Evolutionary conservation across 92 coral and sea anemone genomes (phyloP).

Genomic region (Siderastrea radians): DNA sequence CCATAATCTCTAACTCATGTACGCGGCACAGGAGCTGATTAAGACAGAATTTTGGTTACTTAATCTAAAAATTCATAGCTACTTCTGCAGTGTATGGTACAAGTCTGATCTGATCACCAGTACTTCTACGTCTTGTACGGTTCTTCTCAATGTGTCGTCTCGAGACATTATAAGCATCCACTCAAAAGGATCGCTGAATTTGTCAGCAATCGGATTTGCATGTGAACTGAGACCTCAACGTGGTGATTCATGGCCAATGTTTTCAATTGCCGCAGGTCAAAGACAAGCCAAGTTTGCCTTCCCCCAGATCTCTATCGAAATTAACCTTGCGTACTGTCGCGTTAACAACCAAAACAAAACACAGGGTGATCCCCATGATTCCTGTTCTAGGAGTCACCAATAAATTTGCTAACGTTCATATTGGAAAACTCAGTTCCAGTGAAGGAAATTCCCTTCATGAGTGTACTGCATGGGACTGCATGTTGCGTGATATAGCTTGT

Average conservation of each 20-base stretch:
- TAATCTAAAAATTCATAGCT: background rate
- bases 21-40: no score
- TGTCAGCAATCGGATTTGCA: slow-evolving; percentile 30
- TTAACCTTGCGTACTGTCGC: no score
- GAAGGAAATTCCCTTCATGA: background rate
- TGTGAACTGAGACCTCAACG: background rate
- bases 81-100: background rate
- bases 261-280: slow-evolving; percentile 5
- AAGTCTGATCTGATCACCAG: background rate
- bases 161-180: slow-evolving; percentile 1
- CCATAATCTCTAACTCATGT: no score
- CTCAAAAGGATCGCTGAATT: background rate
- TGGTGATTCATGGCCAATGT: background rate
- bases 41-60: no score
- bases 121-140: background rate
- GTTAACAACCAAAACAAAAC: no score
- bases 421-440: background rate
- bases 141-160: slow-evolving; percentile 1
- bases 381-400: no score
- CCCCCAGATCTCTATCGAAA: background rate
- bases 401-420: no score
- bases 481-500: slow-evolving; percentile 28
- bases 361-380: no score
- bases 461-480: background rate
- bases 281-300: background rate